Base-by-base conservation (phyloP, 1,140 invertebrate genomes). In the Drosophila miranda region DNA sequence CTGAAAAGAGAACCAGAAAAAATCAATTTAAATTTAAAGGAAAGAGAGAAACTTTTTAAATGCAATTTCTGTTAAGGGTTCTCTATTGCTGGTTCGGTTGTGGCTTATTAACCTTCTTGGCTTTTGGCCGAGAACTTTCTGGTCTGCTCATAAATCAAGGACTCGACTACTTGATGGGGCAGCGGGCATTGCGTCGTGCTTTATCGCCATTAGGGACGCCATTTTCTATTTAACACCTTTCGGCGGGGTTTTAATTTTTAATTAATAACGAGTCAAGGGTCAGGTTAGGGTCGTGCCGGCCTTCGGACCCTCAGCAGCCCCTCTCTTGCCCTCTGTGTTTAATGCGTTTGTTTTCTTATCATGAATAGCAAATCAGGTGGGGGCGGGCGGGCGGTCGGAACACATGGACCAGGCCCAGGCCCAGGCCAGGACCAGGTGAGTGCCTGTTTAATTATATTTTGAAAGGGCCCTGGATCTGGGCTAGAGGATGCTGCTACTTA, bases 281-380 rank as follows among this genome's bases (percentile, higher is more conserved):
- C 77, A 81, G 84, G 67, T 53, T 67, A 62, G 80, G 80, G 67
- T 84, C 72, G 80, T 64, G 34, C 34, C 34, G 13, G 13, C 64
- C 62, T 55, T 41, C 50, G 64, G 68, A 63, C 64, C 62, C 55
- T 42, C 34, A 13, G 23, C 8, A 49, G 9, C 48, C 14, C 16
- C 9, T 38, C 42, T 19, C 51, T 46, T 44, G 43, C 51, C 1
- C 11, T 55, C 56, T 50, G 57, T 50, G 57, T 67, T 75, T 87
- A 87, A 87, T 87, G 82, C 82, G 82, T 82, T 87, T 87, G 82
- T 87, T 87, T 87, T 87, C 82, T 87, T 87, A 87, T 87, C 82
- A 87, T 87, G 82, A 87, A 87, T 87, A 87, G 55, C 67, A 87
- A 87, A 87, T 87, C 82, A 87, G 75, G 49, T 62, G 82, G 66